Evolutionary conservation across 1,140 invertebrate species (phyloP).

Genomic region (Heliconius melpomene): DNA sequence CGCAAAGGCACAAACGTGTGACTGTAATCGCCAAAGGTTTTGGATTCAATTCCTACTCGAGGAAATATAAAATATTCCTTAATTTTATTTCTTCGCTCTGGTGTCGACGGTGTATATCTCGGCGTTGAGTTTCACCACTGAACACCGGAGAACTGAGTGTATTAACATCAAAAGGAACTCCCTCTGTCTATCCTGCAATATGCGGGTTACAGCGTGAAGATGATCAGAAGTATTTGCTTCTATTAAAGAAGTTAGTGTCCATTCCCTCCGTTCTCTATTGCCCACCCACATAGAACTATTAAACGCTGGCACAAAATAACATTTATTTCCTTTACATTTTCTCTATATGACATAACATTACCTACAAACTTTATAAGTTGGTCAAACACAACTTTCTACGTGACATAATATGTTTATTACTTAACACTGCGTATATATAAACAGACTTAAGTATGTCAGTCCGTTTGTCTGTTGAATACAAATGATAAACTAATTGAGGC

Average conservation of each 20-base stretch:
- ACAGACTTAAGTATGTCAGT: slow-evolving; percentile 1
- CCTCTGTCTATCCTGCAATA: too few species aligned
- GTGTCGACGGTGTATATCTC: too few species aligned
- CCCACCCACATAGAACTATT: neutral
- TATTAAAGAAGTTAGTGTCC: neutral
- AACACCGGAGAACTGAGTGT: too few species aligned
- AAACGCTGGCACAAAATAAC: neutral
- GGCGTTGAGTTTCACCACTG: too few species aligned
- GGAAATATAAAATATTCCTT: too few species aligned
- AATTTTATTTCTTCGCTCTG: too few species aligned
- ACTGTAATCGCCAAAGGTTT: too few species aligned
- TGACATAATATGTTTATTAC: slow-evolving; percentile 13
- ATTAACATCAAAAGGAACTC: too few species aligned
- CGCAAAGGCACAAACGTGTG: too few species aligned
- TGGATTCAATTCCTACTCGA: too few species aligned
- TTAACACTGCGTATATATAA: slow-evolving; percentile 15
- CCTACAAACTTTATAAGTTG: slow-evolving; percentile 15
- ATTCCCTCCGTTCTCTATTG: neutral
- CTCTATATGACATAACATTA: slow-evolving; percentile 12
- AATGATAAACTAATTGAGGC: slow-evolving; percentile 6
- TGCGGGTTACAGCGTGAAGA: too few species aligned
- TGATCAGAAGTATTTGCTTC: neutral
- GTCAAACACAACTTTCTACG: slow-evolving; percentile 14
- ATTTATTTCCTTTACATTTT: neutral
- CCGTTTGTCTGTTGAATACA: slow-evolving; percentile 3